Conservation (phyloP, 2,888 invertebrate species). For the Campoplex nolae region DNA sequence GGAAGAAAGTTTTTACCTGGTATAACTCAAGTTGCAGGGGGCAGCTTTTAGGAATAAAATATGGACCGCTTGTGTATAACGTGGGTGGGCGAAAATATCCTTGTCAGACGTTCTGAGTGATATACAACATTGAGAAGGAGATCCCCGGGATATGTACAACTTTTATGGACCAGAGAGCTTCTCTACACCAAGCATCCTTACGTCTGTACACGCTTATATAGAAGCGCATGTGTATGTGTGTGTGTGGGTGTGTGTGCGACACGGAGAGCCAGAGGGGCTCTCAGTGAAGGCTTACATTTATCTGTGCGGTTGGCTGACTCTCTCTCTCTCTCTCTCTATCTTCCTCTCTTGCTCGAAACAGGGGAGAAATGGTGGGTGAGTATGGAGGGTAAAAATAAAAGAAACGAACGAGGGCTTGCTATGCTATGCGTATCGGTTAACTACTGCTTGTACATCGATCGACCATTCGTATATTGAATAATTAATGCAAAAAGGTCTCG, state of each 20-base stretch:
- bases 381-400: conserved; percentile 27
- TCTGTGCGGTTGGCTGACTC: conserved; percentile 69
- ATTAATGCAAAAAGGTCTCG: conserved; percentile 72
- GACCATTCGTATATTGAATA: conserved; percentile 70
- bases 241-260: background rate
- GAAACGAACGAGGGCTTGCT: background rate
- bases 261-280: conserved; percentile 51
- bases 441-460: conserved; percentile 72
- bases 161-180: conserved; percentile 74
- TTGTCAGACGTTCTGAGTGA: conserved; percentile 66
- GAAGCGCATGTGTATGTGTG: background rate
- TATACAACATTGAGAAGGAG: conserved; percentile 76
- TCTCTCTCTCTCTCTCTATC: conserved; percentile 61
- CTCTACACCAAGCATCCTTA: background rate
- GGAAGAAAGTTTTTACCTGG: conserved; percentile 10
- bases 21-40: conserved; percentile 13
- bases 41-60: conserved; percentile 55
- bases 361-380: conserved; percentile 25
- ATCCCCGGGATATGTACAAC: conserved; percentile 71
- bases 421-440: conserved; percentile 40
- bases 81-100: conserved; percentile 59
- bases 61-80: conserved; percentile 52
- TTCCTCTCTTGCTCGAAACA: conserved; percentile 37
- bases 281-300: conserved; percentile 74
- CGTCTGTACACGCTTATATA: background rate